Base-by-base conservation (phyloP, 2,797 vertebrate genomes). In the Semotilus atromaculatus region DNA sequence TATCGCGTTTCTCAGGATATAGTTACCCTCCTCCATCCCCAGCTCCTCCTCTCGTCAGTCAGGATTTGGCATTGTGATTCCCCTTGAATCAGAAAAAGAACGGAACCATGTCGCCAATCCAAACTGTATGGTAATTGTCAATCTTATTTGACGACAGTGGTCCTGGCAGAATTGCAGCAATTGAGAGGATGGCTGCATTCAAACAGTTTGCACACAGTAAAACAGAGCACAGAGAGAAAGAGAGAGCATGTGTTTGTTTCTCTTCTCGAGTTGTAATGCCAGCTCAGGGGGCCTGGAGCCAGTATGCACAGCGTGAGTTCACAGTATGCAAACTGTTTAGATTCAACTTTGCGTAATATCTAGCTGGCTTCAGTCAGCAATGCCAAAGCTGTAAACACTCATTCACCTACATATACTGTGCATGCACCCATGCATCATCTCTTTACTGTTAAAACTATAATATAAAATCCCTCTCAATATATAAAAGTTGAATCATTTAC, bases 271-370 rank as follows among this genome's bases (percentile, higher is more conserved):
- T 31, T 58, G n/a, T 40, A 81, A 60, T 43, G 34, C 36, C 78
- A 81, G 80, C 67, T 36, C 48, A 55, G 29, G 21, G 29, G 55
- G n/a, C 13, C 40, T 14, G 26, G 55, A 64, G 66, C 11, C 31
- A 78, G 74, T 21, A 3, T 34, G 16, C 55, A 58, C 71, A 85
- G 78, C 58, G 14, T 68, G 82, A 84, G 82, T 66, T 75, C 45
- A 84, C 36, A 74, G 74, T 82, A 67, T 62, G 60, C 82, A 86
- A 84, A 84, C 85, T 81, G 79, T 78, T 74, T 74, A 79, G 48
- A 84, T 68, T 60, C 55, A 81, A 58, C 67, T 84, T 82, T 70
- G 79, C 31, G 68, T 74, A 84, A 84, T 86, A 70, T 79, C 51
- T 75, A 19, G n/a, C 68, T 71, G 51, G 40, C 66, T 77, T 76